Percentiles rank a stretch among this genome's conserved stretches.
phyloP scores from a whole-genome alignment of 2,797 vertebrate species.

The Clamator glandarius region DNA sequence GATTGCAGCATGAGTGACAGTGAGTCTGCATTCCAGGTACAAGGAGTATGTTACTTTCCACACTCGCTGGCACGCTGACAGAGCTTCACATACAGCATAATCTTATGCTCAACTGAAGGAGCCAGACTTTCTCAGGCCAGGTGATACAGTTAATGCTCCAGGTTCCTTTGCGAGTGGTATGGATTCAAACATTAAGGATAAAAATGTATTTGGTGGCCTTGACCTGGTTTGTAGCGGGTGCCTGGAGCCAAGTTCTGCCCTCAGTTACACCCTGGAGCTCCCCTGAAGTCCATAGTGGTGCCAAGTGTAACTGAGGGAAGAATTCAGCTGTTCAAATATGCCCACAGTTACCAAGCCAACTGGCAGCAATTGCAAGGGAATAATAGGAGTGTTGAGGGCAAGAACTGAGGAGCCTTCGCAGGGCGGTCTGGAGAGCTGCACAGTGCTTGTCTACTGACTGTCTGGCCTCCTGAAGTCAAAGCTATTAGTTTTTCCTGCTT shows the following conservation, averaged over 20 bases:
- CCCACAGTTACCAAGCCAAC: constrained; percentile 49
- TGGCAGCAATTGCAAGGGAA: constrained; percentile 50
- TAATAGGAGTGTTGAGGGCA: constrained; percentile 67
- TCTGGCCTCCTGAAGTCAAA: constrained; percentile 52
- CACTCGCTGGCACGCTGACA: not conserved
- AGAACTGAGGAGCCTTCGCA: constrained; percentile 30
- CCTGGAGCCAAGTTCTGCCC: constrained; percentile 16
- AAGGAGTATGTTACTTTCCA: not conserved
- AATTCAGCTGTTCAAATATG: constrained; percentile 61
- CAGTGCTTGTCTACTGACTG: constrained; percentile 9
- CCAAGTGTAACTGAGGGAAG: constrained; percentile 67
- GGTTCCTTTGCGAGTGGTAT: not conserved
- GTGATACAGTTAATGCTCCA: not conserved
- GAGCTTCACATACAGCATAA: not conserved
- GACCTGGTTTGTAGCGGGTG: constrained; percentile 1
- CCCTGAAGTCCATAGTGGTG: not conserved
- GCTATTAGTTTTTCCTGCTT: constrained; percentile 51
- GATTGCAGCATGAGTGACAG: not conserved
- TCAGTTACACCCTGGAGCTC: constrained; percentile 23
- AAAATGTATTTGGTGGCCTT: not conserved
- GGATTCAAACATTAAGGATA: not conserved
- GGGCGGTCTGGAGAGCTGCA: constrained; percentile 12
- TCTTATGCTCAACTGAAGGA: not conserved
- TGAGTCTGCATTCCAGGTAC: not conserved
- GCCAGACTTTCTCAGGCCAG: not conserved